These are phyloP conservation scores for Nymphalis urticae DNA, from an alignment of 2,888 invertebrate genomes.

Conservation along the genomic window DNA sequence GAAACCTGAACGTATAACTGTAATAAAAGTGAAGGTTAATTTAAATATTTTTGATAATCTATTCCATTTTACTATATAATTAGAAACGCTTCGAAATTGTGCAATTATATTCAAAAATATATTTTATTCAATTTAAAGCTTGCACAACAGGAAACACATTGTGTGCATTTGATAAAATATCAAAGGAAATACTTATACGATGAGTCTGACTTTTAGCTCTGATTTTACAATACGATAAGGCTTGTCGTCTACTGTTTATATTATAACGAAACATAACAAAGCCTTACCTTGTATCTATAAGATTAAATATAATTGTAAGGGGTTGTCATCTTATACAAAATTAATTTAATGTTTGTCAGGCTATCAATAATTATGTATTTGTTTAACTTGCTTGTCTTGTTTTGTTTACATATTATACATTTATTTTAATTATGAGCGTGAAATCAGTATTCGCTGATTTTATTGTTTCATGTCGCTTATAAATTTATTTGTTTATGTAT, in stretches of 20 bases:
- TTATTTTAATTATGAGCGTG: too few relatives aligned
- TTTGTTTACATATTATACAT: too few relatives aligned
- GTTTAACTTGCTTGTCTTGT: too few relatives aligned
- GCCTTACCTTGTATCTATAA: too few relatives aligned
- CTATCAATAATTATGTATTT: too few relatives aligned
- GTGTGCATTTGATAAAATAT: conserved; percentile 35
- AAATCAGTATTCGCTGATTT: too few relatives aligned
- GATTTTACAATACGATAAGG: neutral
- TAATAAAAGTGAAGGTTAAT: neutral
- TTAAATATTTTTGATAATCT: neutral
- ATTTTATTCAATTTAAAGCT: conserved; percentile 29
- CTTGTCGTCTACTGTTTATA: neutral
- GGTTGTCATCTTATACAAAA: too few relatives aligned
- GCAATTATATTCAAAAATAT: neutral
- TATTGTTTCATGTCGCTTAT: too few relatives aligned
- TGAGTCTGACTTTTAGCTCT: conserved; percentile 23
- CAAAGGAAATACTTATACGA: conserved; percentile 38
- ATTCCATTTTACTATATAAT: neutral
- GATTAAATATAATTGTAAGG: too few relatives aligned
- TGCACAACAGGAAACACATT: conserved; percentile 36
- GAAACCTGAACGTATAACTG: neutral
- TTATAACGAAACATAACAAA: neutral
- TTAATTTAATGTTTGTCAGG: too few relatives aligned
- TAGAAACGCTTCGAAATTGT: neutral
- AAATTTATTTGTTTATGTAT: too few relatives aligned